Percentiles rank a stretch among this genome's conserved stretches.
These are phyloP conservation scores for Paedocypris micromegethes DNA, from an alignment of 2,797 vertebrate species.

Conservation along the genomic window DNA sequence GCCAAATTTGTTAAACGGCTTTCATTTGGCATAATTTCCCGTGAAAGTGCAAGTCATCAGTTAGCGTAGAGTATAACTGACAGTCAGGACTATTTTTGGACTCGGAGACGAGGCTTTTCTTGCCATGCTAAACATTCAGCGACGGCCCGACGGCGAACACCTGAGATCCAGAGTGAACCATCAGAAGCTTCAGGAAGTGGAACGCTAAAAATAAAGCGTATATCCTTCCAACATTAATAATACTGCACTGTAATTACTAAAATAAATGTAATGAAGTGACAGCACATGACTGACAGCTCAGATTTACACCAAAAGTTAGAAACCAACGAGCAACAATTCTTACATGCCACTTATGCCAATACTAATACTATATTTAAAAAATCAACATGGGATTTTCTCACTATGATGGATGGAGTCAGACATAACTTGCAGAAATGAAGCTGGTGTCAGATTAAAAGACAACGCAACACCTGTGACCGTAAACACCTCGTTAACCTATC, in stretches of 20 bases:
- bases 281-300: conserved; percentile 29
- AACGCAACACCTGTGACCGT: no score
- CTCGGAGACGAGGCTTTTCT: conserved; percentile 54
- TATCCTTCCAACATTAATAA: conserved; percentile 31
- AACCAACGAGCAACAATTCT: conserved; percentile 10
- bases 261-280: conserved; percentile 10
- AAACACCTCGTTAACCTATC: no score
- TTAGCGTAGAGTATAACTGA: conserved; percentile 60
- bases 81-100: conserved; percentile 66
- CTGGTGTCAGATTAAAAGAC: no score
- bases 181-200: conserved; percentile 46
- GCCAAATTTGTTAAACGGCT: conserved; percentile 52
- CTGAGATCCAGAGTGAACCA: conserved; percentile 59
- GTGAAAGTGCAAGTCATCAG: conserved; percentile 67
- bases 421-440: no score
- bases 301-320: conserved; percentile 20
- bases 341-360: no score
- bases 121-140: conserved; percentile 62
- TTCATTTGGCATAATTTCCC: conserved; percentile 74
- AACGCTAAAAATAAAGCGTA: conserved; percentile 27
- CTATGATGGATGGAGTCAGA: no score
- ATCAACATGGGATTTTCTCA: no score
- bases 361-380: no score
- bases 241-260: conserved; percentile 16
- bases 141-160: conserved; percentile 60